Conservation (phyloP, 1,140 invertebrate genomes). For the Thaumetopoea pityocampa region DNA sequence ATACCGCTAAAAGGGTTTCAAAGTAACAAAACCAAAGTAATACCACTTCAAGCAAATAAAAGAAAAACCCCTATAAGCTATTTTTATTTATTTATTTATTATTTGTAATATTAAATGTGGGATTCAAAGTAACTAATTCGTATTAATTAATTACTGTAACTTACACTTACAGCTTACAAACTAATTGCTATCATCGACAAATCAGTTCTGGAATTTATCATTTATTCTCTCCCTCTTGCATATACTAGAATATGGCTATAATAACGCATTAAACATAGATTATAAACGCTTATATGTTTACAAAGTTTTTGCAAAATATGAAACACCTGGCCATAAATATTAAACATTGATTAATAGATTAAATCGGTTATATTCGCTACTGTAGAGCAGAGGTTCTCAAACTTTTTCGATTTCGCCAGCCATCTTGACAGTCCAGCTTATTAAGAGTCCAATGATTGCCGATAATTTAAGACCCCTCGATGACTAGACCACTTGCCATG, state of each 20-base stretch:
- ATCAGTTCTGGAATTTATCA: slow-evolving; percentile 54
- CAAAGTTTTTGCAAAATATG: no score
- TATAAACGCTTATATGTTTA: no score
- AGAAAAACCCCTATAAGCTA: slow-evolving; percentile 1
- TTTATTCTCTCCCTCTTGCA: slow-evolving; percentile 18
- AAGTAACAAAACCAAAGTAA: background rate
- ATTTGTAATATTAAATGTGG: slow-evolving; percentile 18
- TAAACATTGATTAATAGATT: no score
- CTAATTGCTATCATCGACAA: slow-evolving; percentile 51
- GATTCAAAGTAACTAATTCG: slow-evolving; percentile 24
- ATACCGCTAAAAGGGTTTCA: slow-evolving; percentile 1
- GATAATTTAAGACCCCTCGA: no score
- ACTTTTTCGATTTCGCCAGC: no score
- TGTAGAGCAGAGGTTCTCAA: no score
- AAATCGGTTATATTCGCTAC: no score
- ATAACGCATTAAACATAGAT: no score
- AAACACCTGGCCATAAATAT: no score
- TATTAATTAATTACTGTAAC: slow-evolving; percentile 27
- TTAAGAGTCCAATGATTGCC: no score
- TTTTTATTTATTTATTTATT: slow-evolving; percentile 3
- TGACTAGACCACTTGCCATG: no score
- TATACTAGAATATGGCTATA: slow-evolving; percentile 7
- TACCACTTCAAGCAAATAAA: slow-evolving; percentile 11
- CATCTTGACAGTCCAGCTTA: no score
- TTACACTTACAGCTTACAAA: slow-evolving; percentile 52